phyloP scores from a whole-genome alignment of 2,888 invertebrate species.

The Caenorhabditis sp. region DNA sequence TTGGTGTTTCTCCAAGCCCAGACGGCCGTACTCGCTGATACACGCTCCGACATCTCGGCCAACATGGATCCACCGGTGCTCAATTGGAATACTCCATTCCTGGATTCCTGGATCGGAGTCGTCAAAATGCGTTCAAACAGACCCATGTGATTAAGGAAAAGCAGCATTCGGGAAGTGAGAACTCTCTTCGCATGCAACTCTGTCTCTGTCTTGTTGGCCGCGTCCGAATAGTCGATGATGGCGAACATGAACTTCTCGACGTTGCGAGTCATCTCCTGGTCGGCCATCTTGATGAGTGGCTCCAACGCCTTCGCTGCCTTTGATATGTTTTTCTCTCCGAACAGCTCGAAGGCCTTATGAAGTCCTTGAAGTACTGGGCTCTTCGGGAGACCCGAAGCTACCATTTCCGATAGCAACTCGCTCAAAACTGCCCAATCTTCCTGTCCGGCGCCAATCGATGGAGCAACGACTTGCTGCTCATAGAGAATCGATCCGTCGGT shows the following conservation, averaged over 20 bases:
- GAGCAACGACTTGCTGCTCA: conserved; percentile 20
- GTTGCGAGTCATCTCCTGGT: conserved; percentile 36
- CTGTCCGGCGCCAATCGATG: conserved; percentile 10
- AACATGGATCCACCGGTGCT: conserved; percentile 20
- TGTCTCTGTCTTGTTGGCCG: conserved; percentile 56
- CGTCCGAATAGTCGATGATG: conserved; percentile 60
- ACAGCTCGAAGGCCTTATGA: conserved; percentile 46
- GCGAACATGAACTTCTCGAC: conserved; percentile 48
- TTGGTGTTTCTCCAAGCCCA: conserved; percentile 44
- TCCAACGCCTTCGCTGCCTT: conserved; percentile 29
- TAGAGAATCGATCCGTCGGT: conserved; percentile 23
- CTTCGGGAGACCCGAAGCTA: conserved; percentile 46
- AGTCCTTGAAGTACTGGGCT: conserved; percentile 19
- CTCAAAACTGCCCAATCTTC: conserved; percentile 54
- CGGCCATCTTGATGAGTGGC: conserved; percentile 14
- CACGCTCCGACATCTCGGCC: conserved; percentile 53
- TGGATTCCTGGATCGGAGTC: background rate
- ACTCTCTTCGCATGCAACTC: conserved; percentile 60
- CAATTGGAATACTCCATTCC: background rate
- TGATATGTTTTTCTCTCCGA: conserved; percentile 57
- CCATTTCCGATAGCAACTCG: conserved; percentile 62
- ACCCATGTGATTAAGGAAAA: conserved; percentile 60
- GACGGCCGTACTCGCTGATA: conserved; percentile 36
- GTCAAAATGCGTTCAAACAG: conserved; percentile 26
- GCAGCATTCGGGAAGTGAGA: conserved; percentile 39